phyloP scores from a whole-genome alignment of 1,140 invertebrate species.

The Pseudobourletiella spinata region DNA sequence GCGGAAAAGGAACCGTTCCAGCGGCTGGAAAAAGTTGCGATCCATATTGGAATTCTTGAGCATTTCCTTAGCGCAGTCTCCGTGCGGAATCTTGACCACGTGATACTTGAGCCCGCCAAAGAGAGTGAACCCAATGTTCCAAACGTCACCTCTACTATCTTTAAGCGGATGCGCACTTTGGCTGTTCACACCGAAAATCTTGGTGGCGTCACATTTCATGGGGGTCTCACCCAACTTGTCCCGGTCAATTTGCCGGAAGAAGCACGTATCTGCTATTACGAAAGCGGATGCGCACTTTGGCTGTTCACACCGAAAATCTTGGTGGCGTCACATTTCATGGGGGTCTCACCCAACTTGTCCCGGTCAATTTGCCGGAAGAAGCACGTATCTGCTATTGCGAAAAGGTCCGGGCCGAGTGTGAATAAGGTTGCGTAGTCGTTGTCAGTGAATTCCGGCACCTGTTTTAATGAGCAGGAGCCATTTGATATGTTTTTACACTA shows the following conservation, averaged over 20 bases:
- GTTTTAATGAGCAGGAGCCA: constrained; percentile 36
- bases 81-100: constrained; percentile 37
- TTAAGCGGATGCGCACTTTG: constrained; percentile 18
- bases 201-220: constrained; percentile 20
- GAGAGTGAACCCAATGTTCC: constrained; percentile 40
- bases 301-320: constrained; percentile 25
- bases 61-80: constrained; percentile 20
- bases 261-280: constrained; percentile 19
- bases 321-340: constrained; percentile 16
- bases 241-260: constrained; percentile 17
- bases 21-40: constrained; percentile 13
- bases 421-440: constrained; percentile 19
- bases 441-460: constrained; percentile 19
- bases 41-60: constrained; percentile 23
- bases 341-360: neutral
- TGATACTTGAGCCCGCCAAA: constrained; percentile 36
- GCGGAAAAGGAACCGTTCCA: constrained; percentile 28
- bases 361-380: constrained; percentile 21
- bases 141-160: constrained; percentile 40
- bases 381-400: constrained; percentile 11
- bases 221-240: neutral
- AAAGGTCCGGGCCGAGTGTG: constrained; percentile 16
- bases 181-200: constrained; percentile 22
- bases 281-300: constrained; percentile 20
- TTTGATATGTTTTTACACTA: constrained; percentile 29